Conservation (phyloP, 2,113 vertebrate genomes). For the Dasypus novemcinctus region DNA sequence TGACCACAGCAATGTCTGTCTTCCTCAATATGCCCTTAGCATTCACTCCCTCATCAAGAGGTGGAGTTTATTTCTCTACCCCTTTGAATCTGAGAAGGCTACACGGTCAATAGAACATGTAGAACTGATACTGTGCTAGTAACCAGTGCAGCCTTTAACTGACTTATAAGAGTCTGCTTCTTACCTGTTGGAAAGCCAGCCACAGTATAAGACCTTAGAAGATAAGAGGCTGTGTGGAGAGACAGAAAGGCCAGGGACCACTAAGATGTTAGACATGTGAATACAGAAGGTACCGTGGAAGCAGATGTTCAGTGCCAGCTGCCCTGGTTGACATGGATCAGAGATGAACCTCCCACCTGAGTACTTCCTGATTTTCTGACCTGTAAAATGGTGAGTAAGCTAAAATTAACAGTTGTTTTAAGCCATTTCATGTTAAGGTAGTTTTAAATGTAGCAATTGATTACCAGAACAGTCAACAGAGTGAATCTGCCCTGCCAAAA, state of each 20-base stretch:
- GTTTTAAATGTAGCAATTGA: not conserved
- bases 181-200: not conserved
- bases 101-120: no score
- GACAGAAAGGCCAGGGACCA: not conserved
- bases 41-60: not conserved
- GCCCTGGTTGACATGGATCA: not conserved
- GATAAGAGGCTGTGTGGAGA: not conserved
- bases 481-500: not conserved
- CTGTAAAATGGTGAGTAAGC: not conserved
- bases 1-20: not conserved
- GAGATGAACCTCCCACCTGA: not conserved
- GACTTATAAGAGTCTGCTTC: not conserved
- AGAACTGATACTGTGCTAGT: not conserved
- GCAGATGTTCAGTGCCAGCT: no score
- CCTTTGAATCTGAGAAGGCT: not conserved
- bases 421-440: not conserved
- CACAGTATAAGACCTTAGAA: not conserved
- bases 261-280: not conserved
- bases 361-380: not conserved
- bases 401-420: not conserved
- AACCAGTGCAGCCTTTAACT: not conserved
- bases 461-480: not conserved
- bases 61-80: not conserved
- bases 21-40: not conserved
- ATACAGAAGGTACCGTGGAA: not conserved